Percentiles rank a stretch among this genome's conserved stretches.
These are phyloP conservation scores for Nycteola revayana DNA, from an alignment of 2,888 invertebrate species.

Conservation along the genomic window DNA sequence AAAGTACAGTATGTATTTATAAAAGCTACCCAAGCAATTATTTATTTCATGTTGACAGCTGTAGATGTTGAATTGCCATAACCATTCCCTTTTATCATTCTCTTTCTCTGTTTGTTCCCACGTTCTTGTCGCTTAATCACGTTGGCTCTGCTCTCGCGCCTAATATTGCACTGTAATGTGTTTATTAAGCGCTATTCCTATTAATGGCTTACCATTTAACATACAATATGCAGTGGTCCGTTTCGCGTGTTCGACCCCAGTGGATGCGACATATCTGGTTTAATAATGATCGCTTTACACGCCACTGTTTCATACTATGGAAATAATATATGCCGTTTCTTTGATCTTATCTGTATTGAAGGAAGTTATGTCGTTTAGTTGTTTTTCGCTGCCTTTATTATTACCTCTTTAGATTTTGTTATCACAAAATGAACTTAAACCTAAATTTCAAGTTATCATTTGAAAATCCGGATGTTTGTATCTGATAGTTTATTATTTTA, in stretches of 20 bases:
- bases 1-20: too few species aligned
- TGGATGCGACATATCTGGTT: slow-evolving; percentile 52
- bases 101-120: slow-evolving; percentile 67
- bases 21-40: background rate
- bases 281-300: slow-evolving; percentile 44
- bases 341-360: too few species aligned
- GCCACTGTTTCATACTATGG: slow-evolving; percentile 16
- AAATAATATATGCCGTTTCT: too few species aligned
- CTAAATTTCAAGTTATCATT: too few species aligned
- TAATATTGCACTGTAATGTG: slow-evolving; percentile 77
- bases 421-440: too few species aligned
- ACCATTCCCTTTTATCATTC: slow-evolving; percentile 51
- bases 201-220: slow-evolving; percentile 74
- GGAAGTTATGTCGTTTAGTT: too few species aligned
- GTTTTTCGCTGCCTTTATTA: too few species aligned
- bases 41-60: slow-evolving; percentile 25
- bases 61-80: slow-evolving; percentile 38
- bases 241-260: slow-evolving; percentile 58
- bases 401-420: too few species aligned
- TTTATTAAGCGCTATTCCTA: slow-evolving; percentile 76
- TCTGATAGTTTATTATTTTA: too few species aligned
- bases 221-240: slow-evolving; percentile 69
- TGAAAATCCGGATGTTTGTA: too few species aligned
- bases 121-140: slow-evolving; percentile 71
- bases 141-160: slow-evolving; percentile 66